Evolutionary conservation across 2,797 vertebrate species (phyloP), one percentile per base, ranked within the genome.

Genomic region (Pterois miles): DNA sequence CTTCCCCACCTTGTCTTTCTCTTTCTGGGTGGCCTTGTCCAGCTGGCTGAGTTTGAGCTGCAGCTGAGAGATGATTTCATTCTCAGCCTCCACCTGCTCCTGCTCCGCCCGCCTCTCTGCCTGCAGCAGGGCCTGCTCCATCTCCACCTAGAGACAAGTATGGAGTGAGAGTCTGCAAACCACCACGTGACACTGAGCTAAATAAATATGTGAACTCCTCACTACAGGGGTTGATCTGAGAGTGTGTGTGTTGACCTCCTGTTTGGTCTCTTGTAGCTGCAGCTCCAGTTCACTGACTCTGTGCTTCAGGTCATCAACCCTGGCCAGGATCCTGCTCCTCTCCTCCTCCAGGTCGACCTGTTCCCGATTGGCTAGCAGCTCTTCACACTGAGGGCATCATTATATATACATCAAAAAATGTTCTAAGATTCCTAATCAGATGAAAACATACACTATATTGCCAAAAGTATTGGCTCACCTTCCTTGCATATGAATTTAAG

Each of bases 101-200:
- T 96, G 92, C 93, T 99, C 98, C 0, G 97, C 91, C 71, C 94
- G 96, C 71, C 93, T 89, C 92, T 99, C 98, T 0, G 98, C 98
- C 88, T 98, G 98, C 90, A 99, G 95, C 87, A 99, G 92, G 0
- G 98, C 98, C 33, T 95, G 94, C 91, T 99, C 98, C 97, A 99
- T 97, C 93, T 99, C 98, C 25, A 96, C 97, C 98, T 99, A 82
- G 22, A 85, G 65, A 83, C 78, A 65, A 22, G 69, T 38, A 13
- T 0, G 8, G 53, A 66, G 54, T 63, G 75, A 82, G 54, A 4
- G 0, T 34, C 36, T 65, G 20, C 23, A 33, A 38, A 65, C 33
- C 46, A 52, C 14, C 25, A 52, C 31, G 29, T 8, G 9, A 58
- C 43, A 25, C 29, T 5, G 2, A 46, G 68, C 69, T 52, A 31